phyloP scores from a whole-genome alignment of 2,797 vertebrate genomes.

The Pangasius larnaudii region DNA sequence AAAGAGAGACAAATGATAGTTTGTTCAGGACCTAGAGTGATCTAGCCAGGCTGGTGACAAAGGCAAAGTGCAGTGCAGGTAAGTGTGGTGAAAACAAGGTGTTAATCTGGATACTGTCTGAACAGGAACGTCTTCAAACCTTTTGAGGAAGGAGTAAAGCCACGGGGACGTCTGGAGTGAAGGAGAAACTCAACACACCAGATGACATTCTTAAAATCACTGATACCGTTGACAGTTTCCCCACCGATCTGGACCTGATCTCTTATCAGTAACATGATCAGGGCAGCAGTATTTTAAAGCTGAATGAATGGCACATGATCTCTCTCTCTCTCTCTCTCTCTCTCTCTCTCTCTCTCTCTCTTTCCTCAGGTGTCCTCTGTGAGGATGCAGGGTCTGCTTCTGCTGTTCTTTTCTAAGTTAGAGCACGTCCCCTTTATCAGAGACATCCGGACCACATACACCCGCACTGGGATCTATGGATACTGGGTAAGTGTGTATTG shows the following conservation, averaged over 20 bases:
- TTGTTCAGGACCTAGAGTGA: too few relatives aligned
- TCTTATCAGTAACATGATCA: not conserved
- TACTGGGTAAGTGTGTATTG: conserved; percentile 86
- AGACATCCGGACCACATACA: conserved; percentile 84
- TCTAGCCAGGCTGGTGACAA: too few relatives aligned
- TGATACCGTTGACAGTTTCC: not conserved
- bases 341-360: not conserved
- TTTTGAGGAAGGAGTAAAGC: not conserved
- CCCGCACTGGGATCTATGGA: conserved; percentile 89
- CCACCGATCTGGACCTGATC: not conserved
- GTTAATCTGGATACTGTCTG: not conserved
- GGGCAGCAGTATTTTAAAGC: not conserved
- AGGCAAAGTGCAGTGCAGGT: not conserved
- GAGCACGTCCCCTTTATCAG: conserved; percentile 89
- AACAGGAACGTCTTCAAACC: not conserved
- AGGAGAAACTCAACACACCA: not conserved
- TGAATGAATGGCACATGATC: too few relatives aligned
- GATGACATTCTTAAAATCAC: not conserved
- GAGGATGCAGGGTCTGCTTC: conserved; percentile 92
- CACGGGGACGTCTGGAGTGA: not conserved
- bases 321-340: not conserved
- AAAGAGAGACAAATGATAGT: too few relatives aligned
- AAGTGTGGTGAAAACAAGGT: not conserved
- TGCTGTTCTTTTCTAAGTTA: conserved; percentile 87
- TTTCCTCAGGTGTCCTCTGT: conserved; percentile 83